A percentile compares a stretch with the other conserved stretches of the same genome.
Conservation (phyloP, 2,113 vertebrate genomes). For the Fukomys damarensis region DNA sequence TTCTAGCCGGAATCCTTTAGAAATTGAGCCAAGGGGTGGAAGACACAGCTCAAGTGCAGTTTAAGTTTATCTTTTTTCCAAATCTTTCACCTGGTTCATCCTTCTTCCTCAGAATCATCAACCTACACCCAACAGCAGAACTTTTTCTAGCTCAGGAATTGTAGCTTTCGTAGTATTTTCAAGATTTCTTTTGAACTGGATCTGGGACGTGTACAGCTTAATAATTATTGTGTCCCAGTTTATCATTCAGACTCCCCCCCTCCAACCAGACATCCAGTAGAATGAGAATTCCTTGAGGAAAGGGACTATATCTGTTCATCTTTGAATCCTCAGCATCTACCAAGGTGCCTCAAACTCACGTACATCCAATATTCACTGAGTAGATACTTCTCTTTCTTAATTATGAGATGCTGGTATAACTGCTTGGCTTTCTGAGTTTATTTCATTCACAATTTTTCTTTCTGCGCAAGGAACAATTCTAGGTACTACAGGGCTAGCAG, state of each 20-base stretch:
- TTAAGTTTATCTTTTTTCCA: neutral
- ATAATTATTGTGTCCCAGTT: neutral
- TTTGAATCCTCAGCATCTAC: neutral
- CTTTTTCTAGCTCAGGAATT: neutral
- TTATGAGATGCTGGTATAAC: neutral
- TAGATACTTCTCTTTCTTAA: neutral
- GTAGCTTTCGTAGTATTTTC: neutral
- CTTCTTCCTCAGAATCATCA: neutral
- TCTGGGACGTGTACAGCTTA: neutral
- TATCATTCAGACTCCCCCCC: neutral
- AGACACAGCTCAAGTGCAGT: neutral
- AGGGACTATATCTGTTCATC: neutral
- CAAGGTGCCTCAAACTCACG: neutral
- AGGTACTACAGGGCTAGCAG: fast-evolving
- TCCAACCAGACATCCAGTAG: neutral
- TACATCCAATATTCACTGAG: neutral
- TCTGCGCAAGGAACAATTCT: neutral
- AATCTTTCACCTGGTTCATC: neutral
- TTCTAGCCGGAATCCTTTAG: neutral
- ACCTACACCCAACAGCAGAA: neutral
- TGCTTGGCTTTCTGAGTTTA: neutral
- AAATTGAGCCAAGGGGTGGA: neutral
- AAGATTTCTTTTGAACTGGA: neutral
- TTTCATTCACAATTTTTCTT: neutral
- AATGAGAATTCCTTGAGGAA: neutral